These are phyloP conservation scores for Lysandra bellargus DNA, from an alignment of 2,888 invertebrate genomes.

Conservation along the genomic window DNA sequence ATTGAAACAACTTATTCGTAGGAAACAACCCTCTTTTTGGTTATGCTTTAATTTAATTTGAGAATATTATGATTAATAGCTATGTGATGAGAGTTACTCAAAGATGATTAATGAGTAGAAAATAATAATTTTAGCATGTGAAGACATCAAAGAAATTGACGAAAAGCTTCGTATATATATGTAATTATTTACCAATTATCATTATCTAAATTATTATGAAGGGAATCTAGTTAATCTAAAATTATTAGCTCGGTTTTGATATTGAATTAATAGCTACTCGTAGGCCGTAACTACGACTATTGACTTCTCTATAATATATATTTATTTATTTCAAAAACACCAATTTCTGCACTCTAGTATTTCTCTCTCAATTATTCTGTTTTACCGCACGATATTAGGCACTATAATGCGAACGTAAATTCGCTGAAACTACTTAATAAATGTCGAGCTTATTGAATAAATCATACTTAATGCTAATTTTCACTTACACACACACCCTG, in stretches of 20 bases:
- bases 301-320: too few species aligned
- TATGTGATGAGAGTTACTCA: not conserved
- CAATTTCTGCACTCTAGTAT: not conserved
- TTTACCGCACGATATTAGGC: not conserved
- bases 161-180: not conserved
- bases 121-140: not conserved
- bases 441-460: not conserved
- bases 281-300: too few species aligned
- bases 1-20: not conserved
- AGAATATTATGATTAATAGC: not conserved
- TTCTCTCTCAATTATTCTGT: not conserved
- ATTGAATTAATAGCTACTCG: too few species aligned
- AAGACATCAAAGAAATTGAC: not conserved
- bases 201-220: too few species aligned
- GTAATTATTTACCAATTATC: too few species aligned
- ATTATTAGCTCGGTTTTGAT: not conserved
- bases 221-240: not conserved
- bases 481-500: slow-evolving; percentile 5
- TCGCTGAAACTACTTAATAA: not conserved
- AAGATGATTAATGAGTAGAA: not conserved
- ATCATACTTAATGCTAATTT: slow-evolving; percentile 15
- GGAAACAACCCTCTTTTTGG: not conserved
- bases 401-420: not conserved
- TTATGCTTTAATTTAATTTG: not conserved
- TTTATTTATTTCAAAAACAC: too few species aligned